Percentiles rank a stretch among this genome's conserved stretches.
Evolutionary conservation across 2,888 invertebrate genomes (phyloP).

Genomic region (Spilosoma lubricipeda): DNA sequence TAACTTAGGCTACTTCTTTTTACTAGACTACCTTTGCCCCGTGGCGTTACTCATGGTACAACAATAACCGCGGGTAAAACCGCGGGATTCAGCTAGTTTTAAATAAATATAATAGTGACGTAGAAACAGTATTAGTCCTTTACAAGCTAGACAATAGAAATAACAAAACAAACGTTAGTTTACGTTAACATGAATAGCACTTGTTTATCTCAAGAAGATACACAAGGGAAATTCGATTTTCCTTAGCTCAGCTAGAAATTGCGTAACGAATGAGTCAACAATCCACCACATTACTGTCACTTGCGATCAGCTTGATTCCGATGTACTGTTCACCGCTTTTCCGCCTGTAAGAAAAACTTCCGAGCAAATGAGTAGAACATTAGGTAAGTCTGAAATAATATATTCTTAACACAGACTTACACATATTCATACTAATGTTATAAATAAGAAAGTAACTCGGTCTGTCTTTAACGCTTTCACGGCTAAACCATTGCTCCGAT

Average conservation of each 20-base stretch:
- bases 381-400: constrained; percentile 8
- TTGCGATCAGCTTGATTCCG: constrained; percentile 6
- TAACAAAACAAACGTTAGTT: not conserved
- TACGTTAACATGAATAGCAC: not conserved
- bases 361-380: constrained; percentile 9
- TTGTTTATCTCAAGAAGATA: constrained; percentile 14
- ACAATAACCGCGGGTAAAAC: too few relatives aligned
- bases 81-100: too few relatives aligned
- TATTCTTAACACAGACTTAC: not conserved
- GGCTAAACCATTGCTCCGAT: too few relatives aligned
- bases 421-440: too few relatives aligned
- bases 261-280: constrained; percentile 18
- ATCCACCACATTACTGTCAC: constrained; percentile 28
- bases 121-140: not conserved
- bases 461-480: too few relatives aligned
- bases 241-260: constrained; percentile 10
- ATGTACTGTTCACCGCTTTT: constrained; percentile 20
- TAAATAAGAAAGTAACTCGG: too few relatives aligned
- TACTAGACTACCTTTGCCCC: too few relatives aligned
- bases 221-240: constrained; percentile 9
- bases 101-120: too few relatives aligned
- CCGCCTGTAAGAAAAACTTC: constrained; percentile 16
- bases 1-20: too few relatives aligned
- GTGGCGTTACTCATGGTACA: too few relatives aligned
- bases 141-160: not conserved